Conservation (phyloP, 2,113 vertebrate species). For the Lipophrys pholis region DNA sequence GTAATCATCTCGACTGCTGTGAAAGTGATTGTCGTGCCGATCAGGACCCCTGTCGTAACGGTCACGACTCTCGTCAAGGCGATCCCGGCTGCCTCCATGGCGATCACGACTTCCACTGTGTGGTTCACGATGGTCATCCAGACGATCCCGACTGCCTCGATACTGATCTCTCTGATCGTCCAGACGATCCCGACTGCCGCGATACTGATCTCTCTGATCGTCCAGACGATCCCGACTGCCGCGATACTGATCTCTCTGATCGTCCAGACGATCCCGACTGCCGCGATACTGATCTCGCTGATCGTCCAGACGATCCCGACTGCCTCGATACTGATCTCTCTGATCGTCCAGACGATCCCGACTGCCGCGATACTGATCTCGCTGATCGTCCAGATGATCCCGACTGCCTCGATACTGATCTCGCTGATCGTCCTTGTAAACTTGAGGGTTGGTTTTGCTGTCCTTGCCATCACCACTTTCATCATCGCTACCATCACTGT, state of each 20-base stretch:
- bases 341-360: no score
- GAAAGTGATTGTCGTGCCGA: neutral
- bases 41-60: neutral
- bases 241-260: fast-evolving
- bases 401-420: no score
- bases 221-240: conserved; percentile 26
- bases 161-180: neutral
- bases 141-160: conserved; percentile 7
- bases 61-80: conserved; percentile 25
- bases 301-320: conserved; percentile 34
- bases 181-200: neutral
- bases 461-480: conserved; percentile 33
- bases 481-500: conserved; percentile 36
- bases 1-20: no score
- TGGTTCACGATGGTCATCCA: conserved; percentile 14
- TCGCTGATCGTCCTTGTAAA: conserved; percentile 27
- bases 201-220: neutral
- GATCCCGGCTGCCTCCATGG: neutral
- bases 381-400: no score
- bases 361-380: no score
- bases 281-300: fast-evolving
- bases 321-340: conserved; percentile 26
- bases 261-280: conserved; percentile 10
- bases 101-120: neutral
- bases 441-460: conserved; percentile 41